A percentile compares a stretch with the other conserved stretches of the same genome.
Conservation (phyloP, 2,888 invertebrate species). For the Octonoba sinensis region DNA sequence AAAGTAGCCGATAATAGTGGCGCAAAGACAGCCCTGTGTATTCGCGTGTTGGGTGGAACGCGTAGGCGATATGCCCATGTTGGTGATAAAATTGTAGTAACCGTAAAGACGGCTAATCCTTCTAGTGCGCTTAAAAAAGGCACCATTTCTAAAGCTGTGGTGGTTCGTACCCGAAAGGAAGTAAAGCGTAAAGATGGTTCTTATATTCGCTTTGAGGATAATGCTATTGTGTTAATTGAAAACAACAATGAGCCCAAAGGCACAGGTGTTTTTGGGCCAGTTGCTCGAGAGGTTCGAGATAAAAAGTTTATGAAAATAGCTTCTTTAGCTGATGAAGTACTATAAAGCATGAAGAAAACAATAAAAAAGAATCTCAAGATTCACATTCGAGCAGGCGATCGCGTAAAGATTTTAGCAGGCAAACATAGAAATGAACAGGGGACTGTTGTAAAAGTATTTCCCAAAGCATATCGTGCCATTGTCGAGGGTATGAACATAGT, state of each 20-base stretch:
- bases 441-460: background rate
- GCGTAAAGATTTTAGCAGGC: too few species aligned
- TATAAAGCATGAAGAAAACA: conserved; percentile 3
- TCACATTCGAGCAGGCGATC: too few species aligned
- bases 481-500: too few species aligned
- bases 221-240: background rate
- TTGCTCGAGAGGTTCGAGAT: conserved; percentile 23
- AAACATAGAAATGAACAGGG: too few species aligned
- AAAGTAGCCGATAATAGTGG: too few species aligned
- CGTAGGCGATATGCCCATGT: too few species aligned
- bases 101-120: background rate
- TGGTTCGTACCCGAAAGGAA: background rate
- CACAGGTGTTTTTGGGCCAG: conserved; percentile 33
- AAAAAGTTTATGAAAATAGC: conserved; percentile 17
- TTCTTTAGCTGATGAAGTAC: conserved; percentile 26
- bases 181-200: background rate
- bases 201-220: background rate
- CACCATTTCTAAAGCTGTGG: background rate
- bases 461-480: too few species aligned
- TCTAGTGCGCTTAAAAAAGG: background rate
- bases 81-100: too few species aligned
- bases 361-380: background rate
- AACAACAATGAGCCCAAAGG: conserved; percentile 10
- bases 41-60: too few species aligned
- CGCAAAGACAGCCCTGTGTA: too few species aligned